Conservation (phyloP, 1,140 invertebrate species). For the Drosophila orena region DNA sequence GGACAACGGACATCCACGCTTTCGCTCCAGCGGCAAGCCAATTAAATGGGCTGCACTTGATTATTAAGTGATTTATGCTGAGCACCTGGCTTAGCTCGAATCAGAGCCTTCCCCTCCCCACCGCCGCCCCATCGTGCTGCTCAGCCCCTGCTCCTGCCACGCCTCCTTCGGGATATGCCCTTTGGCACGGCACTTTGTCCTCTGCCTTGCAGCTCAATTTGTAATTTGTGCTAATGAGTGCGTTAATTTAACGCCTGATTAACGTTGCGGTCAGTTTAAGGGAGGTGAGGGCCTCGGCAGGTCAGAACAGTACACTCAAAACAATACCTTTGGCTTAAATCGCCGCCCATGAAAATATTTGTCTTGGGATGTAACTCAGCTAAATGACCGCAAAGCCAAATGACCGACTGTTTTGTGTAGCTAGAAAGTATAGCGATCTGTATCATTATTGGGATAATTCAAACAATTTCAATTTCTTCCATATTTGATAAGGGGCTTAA, state of each 20-base stretch:
- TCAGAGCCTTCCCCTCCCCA: neutral
- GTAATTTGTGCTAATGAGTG: slow-evolving; percentile 82
- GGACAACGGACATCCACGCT: slow-evolving; percentile 19
- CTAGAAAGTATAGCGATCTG: too few relatives aligned
- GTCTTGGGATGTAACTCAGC: too few relatives aligned
- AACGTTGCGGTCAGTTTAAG: slow-evolving; percentile 60
- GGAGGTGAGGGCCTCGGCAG: neutral
- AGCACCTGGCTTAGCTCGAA: slow-evolving; percentile 66
- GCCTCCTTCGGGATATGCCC: slow-evolving; percentile 14
- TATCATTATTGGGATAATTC: too few relatives aligned
- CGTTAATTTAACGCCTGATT: slow-evolving; percentile 82
- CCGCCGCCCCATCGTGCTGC: too few relatives aligned
- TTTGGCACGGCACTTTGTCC: slow-evolving; percentile 36
- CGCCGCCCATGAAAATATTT: too few relatives aligned
- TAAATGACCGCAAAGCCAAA: too few relatives aligned
- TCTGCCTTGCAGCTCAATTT: slow-evolving; percentile 66
- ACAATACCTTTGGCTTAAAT: neutral
- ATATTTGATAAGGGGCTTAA: too few relatives aligned
- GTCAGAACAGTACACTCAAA: neutral
- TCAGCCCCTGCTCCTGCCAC: neutral
- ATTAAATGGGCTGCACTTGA: slow-evolving; percentile 78
- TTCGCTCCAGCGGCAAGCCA: slow-evolving; percentile 50
- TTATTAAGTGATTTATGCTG: slow-evolving; percentile 81
- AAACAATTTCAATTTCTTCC: too few relatives aligned
- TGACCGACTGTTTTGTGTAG: too few relatives aligned